Conservation (phyloP, 2,888 invertebrate genomes). For the Drosophila emarginata region DNA sequence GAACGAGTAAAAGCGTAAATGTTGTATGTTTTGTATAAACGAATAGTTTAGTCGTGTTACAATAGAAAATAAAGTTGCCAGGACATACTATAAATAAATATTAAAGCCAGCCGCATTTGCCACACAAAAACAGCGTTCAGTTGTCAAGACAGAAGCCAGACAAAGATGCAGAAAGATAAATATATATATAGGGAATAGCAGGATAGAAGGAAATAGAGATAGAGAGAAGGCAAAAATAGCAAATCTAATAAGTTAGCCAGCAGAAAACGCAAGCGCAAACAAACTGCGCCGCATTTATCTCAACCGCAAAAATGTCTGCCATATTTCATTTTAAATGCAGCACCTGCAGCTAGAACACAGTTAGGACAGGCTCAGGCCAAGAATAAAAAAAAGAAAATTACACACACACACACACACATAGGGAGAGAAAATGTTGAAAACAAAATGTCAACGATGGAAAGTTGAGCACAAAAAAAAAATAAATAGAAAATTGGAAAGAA, state of each 20-base stretch:
- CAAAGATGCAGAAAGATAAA: constrained; percentile 10
- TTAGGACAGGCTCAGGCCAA: constrained; percentile 12
- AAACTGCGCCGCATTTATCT: constrained; percentile 69
- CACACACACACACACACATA: constrained; percentile 17
- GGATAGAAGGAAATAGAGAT: not conserved
- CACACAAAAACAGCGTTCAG: constrained; percentile 4
- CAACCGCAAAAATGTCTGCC: constrained; percentile 72
- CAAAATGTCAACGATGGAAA: constrained; percentile 68
- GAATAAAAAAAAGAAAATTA: constrained; percentile 18
- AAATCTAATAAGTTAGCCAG: constrained; percentile 65
- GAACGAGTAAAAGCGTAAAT: not conserved
- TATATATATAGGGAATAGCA: too few relatives aligned
- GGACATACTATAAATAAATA: constrained; percentile 1
- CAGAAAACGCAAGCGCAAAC: constrained; percentile 51
- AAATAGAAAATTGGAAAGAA: constrained; percentile 21
- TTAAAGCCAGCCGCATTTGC: not conserved
- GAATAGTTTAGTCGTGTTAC: not conserved
- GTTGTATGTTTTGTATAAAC: not conserved
- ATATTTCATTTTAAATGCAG: constrained; percentile 74
- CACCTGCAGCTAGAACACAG: constrained; percentile 61
- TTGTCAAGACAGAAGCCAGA: constrained; percentile 5
- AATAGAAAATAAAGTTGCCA: not conserved
- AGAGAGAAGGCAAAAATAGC: constrained; percentile 19
- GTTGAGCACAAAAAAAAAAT: constrained; percentile 34
- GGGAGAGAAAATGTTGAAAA: constrained; percentile 51